A percentile compares a stretch with the other conserved stretches of the same genome.
These are phyloP conservation scores for Hemaris fuciformis DNA, from an alignment of 2,888 invertebrate genomes.

Conservation along the genomic window DNA sequence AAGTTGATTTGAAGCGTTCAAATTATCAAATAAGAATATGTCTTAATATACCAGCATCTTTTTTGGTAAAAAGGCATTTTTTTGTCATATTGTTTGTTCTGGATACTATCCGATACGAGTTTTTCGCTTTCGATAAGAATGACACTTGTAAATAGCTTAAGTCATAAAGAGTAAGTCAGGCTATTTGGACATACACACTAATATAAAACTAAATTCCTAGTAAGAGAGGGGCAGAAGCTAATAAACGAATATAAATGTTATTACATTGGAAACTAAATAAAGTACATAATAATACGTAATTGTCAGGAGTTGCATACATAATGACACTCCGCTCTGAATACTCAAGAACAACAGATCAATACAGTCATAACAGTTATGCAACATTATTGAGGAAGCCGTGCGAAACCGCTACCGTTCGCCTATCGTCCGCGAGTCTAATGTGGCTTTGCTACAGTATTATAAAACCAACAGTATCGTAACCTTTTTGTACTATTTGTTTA, in stretches of 20 bases:
- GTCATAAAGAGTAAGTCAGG: too few relatives aligned
- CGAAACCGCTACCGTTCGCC: conserved; percentile 24
- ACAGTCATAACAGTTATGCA: conserved; percentile 1
- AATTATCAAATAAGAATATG: too few relatives aligned
- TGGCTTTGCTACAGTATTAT: not conserved
- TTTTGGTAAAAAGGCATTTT: too few relatives aligned
- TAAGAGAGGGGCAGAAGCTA: not conserved
- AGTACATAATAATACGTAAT: conserved; percentile 20
- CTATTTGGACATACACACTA: too few relatives aligned
- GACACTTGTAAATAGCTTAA: too few relatives aligned
- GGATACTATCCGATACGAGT: too few relatives aligned
- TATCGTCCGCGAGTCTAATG: not conserved
- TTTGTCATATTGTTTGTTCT: too few relatives aligned
- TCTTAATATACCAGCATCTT: too few relatives aligned
- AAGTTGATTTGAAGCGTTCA: too few relatives aligned
- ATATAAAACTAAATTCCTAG: too few relatives aligned
- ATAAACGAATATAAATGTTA: not conserved
- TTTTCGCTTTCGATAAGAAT: too few relatives aligned
- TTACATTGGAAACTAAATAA: not conserved
- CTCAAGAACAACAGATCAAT: not conserved
- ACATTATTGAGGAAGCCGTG: conserved; percentile 35
- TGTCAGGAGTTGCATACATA: conserved; percentile 2
- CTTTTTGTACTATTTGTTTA: too few relatives aligned
- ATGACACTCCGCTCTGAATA: not conserved
- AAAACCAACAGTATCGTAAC: not conserved